A percentile compares a stretch with the other conserved stretches of the same genome.
These are phyloP conservation scores for Pseudolaguvia tuberculata DNA, from an alignment of 2,113 vertebrate species.

Conservation along the genomic window DNA sequence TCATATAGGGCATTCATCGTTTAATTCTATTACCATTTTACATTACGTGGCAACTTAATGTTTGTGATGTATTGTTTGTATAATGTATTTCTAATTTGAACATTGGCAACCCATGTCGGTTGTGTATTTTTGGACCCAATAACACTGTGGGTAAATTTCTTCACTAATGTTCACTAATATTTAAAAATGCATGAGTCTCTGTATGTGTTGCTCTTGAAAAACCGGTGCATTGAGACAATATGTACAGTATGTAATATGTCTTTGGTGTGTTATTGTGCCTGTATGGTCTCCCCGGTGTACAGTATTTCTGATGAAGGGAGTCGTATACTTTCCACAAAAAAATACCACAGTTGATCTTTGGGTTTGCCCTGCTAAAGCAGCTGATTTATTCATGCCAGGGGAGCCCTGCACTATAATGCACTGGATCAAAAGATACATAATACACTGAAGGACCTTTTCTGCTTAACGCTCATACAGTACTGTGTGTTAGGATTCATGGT, in stretches of 20 bases:
- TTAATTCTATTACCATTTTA: no score
- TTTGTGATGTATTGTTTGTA: neutral
- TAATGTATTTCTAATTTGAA: neutral
- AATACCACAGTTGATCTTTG: conserved; percentile 35
- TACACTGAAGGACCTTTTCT: conserved; percentile 26
- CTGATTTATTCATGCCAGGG: conserved; percentile 48
- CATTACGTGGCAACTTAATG: no score
- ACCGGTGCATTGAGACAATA: no score
- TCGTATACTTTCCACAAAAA: conserved; percentile 17
- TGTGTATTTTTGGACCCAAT: neutral
- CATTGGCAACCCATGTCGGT: neutral
- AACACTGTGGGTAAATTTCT: neutral
- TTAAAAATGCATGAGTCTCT: no score
- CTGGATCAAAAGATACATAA: conserved; percentile 53
- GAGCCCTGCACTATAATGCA: conserved; percentile 56
- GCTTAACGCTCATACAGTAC: neutral
- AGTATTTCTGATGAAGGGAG: neutral
- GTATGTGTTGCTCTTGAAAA: no score
- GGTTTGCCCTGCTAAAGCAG: conserved; percentile 31
- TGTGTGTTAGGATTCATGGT: neutral
- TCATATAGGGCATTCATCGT: no score
- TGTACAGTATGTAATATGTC: neutral
- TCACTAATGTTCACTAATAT: no score
- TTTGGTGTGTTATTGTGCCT: conserved; percentile 23
- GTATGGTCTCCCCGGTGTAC: conserved; percentile 32